Base-by-base conservation (phyloP, 2,113 vertebrate species). In the Percopsis transmontana region DNA sequence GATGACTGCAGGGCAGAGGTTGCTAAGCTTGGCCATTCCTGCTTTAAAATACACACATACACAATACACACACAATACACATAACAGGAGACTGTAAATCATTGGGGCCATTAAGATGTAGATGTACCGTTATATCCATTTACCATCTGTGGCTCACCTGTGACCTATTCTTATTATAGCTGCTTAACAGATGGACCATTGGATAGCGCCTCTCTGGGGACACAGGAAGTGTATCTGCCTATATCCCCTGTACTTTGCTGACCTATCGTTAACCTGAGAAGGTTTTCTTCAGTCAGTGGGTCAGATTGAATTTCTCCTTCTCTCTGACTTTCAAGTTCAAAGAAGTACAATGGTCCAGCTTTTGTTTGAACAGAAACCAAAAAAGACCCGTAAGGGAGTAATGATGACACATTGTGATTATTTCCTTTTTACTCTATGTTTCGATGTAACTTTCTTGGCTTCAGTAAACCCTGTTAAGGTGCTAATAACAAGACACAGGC, bases 401-500 rank as follows among this genome's bases (percentile, higher is more conserved):
- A 8, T 55, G 27, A 55, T 55, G 24, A 27, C 13, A 16, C 53
- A 9, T 55, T 1, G 15, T 2, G 27, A 14, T 4, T 13, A 23
- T 21, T 23, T 19, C 21, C 1, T 16, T 55, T 33, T 27, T 8
- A 33, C 24, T 38, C 12, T 55, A 11, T 27, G 23, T 58, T 27
- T 38, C 12, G 27, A 11, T 27, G 23, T 58, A 67, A 64, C 44
- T 62, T 61, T 62, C 54, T 80, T 78, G 73, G 74, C 81, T 77
- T 76, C 1, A 15, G 63, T 57, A 18, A 74, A 80, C 78, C 44
- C 59, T 73, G 71, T 75, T 70, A 80, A 84, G 70, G 81, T 87
- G 81, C 57, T 72, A 85, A 84, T 75, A 84, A 80, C 77, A 61
- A 70, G 72, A 84, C 38, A 6, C 81, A 88, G 75, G 71, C 52